A percentile compares a stretch with the other conserved stretches of the same genome.
Conservation (phyloP, 2,797 vertebrate species). For the Pseudochirops corinnae region DNA sequence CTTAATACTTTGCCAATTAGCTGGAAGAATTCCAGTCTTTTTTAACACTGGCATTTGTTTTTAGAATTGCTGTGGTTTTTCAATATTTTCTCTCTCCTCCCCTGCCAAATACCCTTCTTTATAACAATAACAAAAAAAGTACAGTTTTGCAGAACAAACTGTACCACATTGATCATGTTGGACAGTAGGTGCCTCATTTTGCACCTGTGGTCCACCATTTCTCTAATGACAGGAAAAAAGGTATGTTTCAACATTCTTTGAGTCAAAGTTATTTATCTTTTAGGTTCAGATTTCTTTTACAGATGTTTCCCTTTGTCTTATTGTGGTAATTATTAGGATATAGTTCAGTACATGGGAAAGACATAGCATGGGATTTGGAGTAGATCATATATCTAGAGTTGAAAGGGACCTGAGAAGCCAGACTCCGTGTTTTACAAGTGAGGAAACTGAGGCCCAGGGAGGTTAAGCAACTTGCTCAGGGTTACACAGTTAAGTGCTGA, state of each 20-base stretch:
- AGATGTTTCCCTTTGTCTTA: background rate
- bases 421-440: background rate
- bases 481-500: background rate
- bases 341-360: background rate
- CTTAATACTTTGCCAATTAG: background rate
- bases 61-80: background rate
- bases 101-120: background rate
- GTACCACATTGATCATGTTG: background rate
- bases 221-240: background rate
- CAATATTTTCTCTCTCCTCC: background rate
- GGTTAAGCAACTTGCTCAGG: background rate
- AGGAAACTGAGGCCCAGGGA: background rate
- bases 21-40: background rate
- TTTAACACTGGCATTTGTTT: background rate
- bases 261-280: background rate
- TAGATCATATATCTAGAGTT: background rate
- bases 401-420: background rate
- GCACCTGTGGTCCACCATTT: background rate
- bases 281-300: background rate
- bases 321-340: background rate
- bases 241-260: background rate
- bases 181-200: background rate
- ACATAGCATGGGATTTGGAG: background rate
- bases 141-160: background rate
- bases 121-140: background rate